These are phyloP conservation scores for Heteromurus nitidus DNA, from an alignment of 2,888 invertebrate species.

Conservation along the genomic window DNA sequence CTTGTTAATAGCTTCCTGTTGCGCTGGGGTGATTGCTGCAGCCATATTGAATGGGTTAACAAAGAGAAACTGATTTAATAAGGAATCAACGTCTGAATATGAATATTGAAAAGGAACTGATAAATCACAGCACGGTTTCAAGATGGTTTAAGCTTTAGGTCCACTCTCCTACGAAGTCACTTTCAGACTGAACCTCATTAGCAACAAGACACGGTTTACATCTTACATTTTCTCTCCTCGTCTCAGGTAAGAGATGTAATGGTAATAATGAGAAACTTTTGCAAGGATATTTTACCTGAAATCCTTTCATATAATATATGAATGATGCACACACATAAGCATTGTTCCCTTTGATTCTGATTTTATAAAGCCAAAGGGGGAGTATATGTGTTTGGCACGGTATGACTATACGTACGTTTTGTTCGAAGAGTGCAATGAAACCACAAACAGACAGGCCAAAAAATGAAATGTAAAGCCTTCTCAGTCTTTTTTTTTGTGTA, in stretches of 20 bases:
- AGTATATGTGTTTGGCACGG: slow-evolving; percentile 23
- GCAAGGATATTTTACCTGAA: slow-evolving; percentile 55
- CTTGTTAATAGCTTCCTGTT: slow-evolving; percentile 63
- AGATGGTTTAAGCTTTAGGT: no score
- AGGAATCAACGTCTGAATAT: slow-evolving; percentile 2
- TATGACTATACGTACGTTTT: no score
- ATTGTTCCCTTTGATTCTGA: background rate
- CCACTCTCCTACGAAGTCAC: slow-evolving; percentile 46
- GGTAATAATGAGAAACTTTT: slow-evolving; percentile 51
- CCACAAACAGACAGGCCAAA: slow-evolving; percentile 54
- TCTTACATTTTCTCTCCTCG: background rate
- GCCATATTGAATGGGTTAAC: slow-evolving; percentile 37
- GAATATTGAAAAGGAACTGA: background rate
- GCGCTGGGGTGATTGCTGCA: slow-evolving; percentile 48
- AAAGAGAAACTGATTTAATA: slow-evolving; percentile 11
- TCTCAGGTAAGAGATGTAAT: slow-evolving; percentile 1
- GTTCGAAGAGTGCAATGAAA: slow-evolving; percentile 48
- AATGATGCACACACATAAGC: slow-evolving; percentile 9
- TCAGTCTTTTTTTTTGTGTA: slow-evolving; percentile 9
- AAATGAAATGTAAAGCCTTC: slow-evolving; percentile 23
- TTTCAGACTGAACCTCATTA: slow-evolving; percentile 53
- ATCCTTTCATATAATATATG: slow-evolving; percentile 12
- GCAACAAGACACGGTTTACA: slow-evolving; percentile 51
- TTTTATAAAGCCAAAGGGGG: background rate
- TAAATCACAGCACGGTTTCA: no score